Base-by-base conservation (phyloP, 92 coral and sea anemone genomes). In the Anthopleura xanthogrammica region DNA sequence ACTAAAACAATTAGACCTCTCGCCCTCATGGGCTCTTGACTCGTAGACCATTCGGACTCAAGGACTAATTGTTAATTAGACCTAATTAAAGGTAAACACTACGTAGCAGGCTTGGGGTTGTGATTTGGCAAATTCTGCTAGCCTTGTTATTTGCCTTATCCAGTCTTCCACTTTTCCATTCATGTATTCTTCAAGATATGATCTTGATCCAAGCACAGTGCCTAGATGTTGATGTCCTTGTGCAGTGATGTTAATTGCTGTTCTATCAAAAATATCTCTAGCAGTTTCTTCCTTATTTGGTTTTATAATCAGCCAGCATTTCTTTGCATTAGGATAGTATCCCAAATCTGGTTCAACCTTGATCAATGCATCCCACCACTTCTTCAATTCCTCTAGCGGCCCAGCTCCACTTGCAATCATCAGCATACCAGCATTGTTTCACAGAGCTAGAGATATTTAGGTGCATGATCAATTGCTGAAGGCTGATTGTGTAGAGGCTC, bases 181-280 rank as follows among this genome's bases (percentile, higher is more conserved):
- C 6, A 85, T 78, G 36, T 86, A 86, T 41, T 86, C 85, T 64
- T 81, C 86, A 9, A 76, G 77, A 50, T 60, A 80, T 0, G 89
- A 36, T 66, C 89, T 75, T 13, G 77, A 66, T 16, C 86, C 86
- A 13, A 87, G 74, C 40, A 52, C 90, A 36, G 90, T 87, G 46
- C 87, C 87, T 12, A 87, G 86, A 43, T 77, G 85, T 42, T 83
- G 58, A 36, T 62, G 87, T 8, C 87, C 87, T 77, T 84, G 20
- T 4, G 64, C 60, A 46, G 87, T 75, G 66, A 60, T 77, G 65
- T 84, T 77, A 43, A 84, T 60, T n/a, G 64, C 57, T 39, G 82
- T 60, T 9, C 74, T 82, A 5, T 3, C 81, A 68, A 84, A 84
- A 17, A 77, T 16, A 16, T 77, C 77, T 36, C 70, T 57, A 12